These are phyloP conservation scores for Drosophila lacertosa DNA, from an alignment of 1,140 invertebrate genomes.

Conservation along the genomic window DNA sequence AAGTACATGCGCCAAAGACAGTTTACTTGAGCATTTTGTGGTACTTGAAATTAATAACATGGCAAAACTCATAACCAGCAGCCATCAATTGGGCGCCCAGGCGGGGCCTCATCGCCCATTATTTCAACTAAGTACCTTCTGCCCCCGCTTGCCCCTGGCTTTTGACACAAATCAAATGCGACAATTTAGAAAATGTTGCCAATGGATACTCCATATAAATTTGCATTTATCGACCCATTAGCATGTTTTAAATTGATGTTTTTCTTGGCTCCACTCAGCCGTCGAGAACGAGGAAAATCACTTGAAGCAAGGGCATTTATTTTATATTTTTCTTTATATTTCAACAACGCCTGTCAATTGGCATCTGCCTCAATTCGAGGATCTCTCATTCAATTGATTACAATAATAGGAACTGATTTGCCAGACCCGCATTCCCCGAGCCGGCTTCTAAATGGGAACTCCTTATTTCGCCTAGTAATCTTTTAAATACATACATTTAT, in stretches of 20 bases:
- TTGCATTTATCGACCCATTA: constrained; percentile 55
- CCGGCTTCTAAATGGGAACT: not conserved
- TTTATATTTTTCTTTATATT: constrained; percentile 28
- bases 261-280: not conserved
- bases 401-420: constrained; percentile 47
- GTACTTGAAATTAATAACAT: constrained; percentile 56
- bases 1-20: constrained; percentile 5
- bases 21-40: constrained; percentile 41
- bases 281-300: constrained; percentile 10
- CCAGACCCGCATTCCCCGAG: constrained; percentile 26
- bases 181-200: constrained; percentile 28
- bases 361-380: constrained; percentile 18
- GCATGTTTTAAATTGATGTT: constrained; percentile 43
- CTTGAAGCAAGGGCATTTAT: constrained; percentile 54
- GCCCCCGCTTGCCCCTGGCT: not conserved
- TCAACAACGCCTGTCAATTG: constrained; percentile 15
- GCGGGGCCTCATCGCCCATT: constrained; percentile 18
- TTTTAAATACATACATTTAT: not conserved
- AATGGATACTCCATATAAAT: constrained; percentile 39
- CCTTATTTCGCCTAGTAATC: not conserved
- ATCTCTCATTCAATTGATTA: constrained; percentile 41
- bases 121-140: not conserved
- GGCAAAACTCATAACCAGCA: constrained; percentile 43
- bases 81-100: constrained; percentile 45
- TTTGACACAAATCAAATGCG: constrained; percentile 15